A percentile compares a stretch with the other conserved stretches of the same genome.
Evolutionary conservation across 2,888 invertebrate genomes (phyloP).

Genomic region (Agapetus fuscipes): DNA sequence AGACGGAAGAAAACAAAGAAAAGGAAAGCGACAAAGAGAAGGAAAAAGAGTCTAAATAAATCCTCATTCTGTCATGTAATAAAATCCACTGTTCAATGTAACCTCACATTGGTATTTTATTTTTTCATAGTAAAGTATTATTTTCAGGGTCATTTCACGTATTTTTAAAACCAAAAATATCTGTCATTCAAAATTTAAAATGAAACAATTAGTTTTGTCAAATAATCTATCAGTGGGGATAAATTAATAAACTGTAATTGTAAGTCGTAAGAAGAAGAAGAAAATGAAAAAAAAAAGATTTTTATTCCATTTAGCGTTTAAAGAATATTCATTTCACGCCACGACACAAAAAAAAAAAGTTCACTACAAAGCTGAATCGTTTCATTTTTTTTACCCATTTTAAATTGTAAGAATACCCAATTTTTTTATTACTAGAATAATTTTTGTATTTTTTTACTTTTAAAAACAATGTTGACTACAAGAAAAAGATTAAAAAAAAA

Average conservation of each 20-base stretch:
- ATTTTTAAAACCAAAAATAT: too few relatives aligned
- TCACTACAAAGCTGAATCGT: neutral
- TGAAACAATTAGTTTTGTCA: too few relatives aligned
- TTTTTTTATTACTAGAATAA: constrained; percentile 26
- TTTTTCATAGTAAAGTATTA: too few relatives aligned
- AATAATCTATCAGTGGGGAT: too few relatives aligned
- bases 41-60: constrained; percentile 22
- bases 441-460: constrained; percentile 39
- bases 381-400: constrained; percentile 11
- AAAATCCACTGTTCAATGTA: constrained; percentile 7
- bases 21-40: constrained; percentile 49
- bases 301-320: too few relatives aligned
- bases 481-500: constrained; percentile 36
- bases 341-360: too few relatives aligned
- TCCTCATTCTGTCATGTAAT: constrained; percentile 1
- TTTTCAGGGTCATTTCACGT: too few relatives aligned
- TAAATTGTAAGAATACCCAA: constrained; percentile 18
- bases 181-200: too few relatives aligned
- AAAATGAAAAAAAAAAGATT: too few relatives aligned
- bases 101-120: constrained; percentile 15
- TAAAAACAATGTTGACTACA: constrained; percentile 25
- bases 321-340: too few relatives aligned
- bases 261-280: too few relatives aligned
- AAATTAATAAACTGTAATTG: too few relatives aligned
- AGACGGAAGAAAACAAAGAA: constrained; percentile 61